Evolutionary conservation across 1,140 invertebrate species (phyloP), one percentile per base, ranked within the genome.

Genomic region (Helicoverpa zea): DNA sequence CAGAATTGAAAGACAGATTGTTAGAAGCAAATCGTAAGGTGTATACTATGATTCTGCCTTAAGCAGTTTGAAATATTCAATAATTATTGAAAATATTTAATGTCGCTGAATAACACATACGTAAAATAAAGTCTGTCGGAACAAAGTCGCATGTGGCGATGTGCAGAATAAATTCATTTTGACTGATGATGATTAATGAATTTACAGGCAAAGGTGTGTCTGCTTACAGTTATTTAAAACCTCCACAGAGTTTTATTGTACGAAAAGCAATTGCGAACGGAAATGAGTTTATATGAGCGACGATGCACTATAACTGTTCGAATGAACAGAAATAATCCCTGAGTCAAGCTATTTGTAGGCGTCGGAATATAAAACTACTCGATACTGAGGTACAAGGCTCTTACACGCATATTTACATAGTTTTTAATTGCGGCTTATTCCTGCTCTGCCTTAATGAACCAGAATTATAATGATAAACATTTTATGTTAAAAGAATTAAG

Each of bases 281-380:
- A 54, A 70, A 70, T 52, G 23, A 54, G 66, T 70, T 70, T 70
- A 43, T 70, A 23, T 68, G 49, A 54, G 49, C 66, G 66, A 54
- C 49, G 66, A 70, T 70, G 49, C 18, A 16, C 13, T 52, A 47
- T 70, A 52, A 66, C 63, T 49, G 35, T 66, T 16, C 30, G 16
- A 70, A 29, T 47, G 47, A 54, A 52, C 49, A 30, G 18, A 52
- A 70, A 70, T 70, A 49, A 66, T 66, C 63, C 43, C 14, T 4
- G 9, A 43, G 13, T 68, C 49, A 68, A 10, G 43, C 18, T 51
- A 51, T 51, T 29, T 68, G 16, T 51, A 51, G 10, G 47, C 64
- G 47, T 51, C 13, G 11, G 23, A 68, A 43, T 68, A 29, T 14
- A 70, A 66, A 70, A 70, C 18, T 18, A 70, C 18, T 52, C 18